Evolutionary conservation across 2,888 invertebrate genomes (phyloP).

Genomic region (Flabesymbios commensalis): DNA sequence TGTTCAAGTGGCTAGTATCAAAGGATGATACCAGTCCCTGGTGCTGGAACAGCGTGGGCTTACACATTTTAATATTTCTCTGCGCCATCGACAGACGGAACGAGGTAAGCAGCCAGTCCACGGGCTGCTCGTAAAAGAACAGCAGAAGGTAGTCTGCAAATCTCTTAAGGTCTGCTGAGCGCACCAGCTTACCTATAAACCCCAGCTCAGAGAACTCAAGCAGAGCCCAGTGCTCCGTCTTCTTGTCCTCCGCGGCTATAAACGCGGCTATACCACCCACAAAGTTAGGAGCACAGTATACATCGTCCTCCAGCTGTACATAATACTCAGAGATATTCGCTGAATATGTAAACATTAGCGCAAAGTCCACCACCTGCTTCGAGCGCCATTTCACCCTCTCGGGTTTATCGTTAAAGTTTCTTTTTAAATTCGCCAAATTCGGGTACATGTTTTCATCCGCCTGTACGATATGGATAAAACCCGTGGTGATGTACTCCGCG

Average conservation of each 20-base stretch:
- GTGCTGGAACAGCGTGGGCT: conserved; percentile 38
- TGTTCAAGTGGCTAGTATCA: conserved; percentile 51
- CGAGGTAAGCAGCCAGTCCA: conserved; percentile 35
- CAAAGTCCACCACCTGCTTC: conserved; percentile 49
- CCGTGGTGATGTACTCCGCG: conserved; percentile 43
- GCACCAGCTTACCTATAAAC: conserved; percentile 56
- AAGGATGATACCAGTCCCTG: conserved; percentile 53
- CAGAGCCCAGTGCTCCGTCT: conserved; percentile 46
- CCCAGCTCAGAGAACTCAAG: conserved; percentile 55
- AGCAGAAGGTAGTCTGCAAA: conserved; percentile 30
- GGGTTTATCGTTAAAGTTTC: conserved; percentile 55
- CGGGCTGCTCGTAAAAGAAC: conserved; percentile 38
- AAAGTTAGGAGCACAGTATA: conserved; percentile 46
- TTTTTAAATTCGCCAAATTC: conserved; percentile 37
- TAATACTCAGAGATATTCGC: conserved; percentile 51
- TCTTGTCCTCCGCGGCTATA: conserved; percentile 31
- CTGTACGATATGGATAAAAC: conserved; percentile 56
- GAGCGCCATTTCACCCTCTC: conserved; percentile 55
- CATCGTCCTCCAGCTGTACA: conserved; percentile 57
- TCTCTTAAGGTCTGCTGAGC: conserved; percentile 39
- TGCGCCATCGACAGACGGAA: conserved; percentile 31
- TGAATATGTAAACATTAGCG: conserved; percentile 48
- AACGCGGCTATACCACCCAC: conserved; percentile 48
- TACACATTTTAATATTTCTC: conserved; percentile 22
- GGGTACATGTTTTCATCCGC: conserved; percentile 44